Evolutionary conservation across 1,140 invertebrate species (phyloP), one percentile per base, ranked within the genome.

Genomic region (Aradophagus sp.): DNA sequence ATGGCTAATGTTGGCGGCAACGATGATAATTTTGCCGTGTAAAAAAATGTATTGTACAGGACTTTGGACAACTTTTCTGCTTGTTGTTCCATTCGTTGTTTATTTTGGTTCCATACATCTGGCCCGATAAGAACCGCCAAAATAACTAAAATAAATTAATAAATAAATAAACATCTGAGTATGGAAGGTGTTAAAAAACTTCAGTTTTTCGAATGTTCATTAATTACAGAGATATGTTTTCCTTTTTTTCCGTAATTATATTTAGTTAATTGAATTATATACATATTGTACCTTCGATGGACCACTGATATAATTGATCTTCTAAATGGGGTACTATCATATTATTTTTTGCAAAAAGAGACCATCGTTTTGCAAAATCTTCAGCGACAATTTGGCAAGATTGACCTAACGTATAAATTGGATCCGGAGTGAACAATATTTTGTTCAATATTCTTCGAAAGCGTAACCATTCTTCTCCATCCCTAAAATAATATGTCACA

Each of bases 381-480:
- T 83, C 62, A 1, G 89, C 84, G 2, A 87, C 88, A 8, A 81
- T 59, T 72, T 86, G 79, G 16, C 91, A 88, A 13, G 88, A 83
- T 2, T 71, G 68, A 4, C 81, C 74, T 56, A 90, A 77, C 77
- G 85, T 85, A 44, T 74, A 52, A 29, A 85, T 77, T 32, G 85
- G 68, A 58, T 85, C 79, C 19, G 87, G 85, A 74, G 87, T 86
- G 16, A 95, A 83, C 50, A 96, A 83, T 61, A 91, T 78, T 80
- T 90, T 90, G 80, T 95, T 95, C 77, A 95, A 84, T 66, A 91
- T 89, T 75, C 88, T 87, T 19, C 94, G 86, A 48, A 86, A 84
- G 17, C 88, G 78, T 55, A 90, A 77, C 94, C 94, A 96, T 82
- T 95, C 92, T 39, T 90, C 86, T 2, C 92, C 93, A 62, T 95